Percentiles rank a stretch among this genome's conserved stretches.
These are phyloP conservation scores for Acleris literana DNA, from an alignment of 2,888 invertebrate genomes.

Conservation along the genomic window DNA sequence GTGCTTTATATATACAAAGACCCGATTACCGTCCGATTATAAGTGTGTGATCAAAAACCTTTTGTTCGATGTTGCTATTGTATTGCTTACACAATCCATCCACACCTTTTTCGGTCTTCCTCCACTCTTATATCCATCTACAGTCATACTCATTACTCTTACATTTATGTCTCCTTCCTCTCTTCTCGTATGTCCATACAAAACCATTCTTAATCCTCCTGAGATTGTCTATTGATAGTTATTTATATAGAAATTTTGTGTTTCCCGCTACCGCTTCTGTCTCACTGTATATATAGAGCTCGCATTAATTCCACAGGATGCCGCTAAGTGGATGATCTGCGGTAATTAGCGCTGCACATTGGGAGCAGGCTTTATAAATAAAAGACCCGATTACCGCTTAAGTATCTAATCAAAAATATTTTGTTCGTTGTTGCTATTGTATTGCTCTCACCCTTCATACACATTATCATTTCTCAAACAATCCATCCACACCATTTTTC, in stretches of 20 bases:
- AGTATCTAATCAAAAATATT: slow-evolving; percentile 20
- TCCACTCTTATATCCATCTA: no score
- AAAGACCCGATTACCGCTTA: slow-evolving; percentile 20
- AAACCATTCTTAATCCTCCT: no score
- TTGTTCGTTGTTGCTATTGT: neutral
- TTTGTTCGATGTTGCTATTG: neutral
- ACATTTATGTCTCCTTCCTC: no score
- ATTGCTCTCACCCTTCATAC: no score
- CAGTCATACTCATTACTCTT: no score
- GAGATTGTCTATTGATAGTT: no score
- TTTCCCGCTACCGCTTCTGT: slow-evolving; percentile 35
- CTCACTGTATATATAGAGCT: slow-evolving; percentile 43
- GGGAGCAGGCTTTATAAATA: slow-evolving; percentile 55
- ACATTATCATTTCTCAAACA: no score
- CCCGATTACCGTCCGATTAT: slow-evolving; percentile 24
- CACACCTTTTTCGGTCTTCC: no score
- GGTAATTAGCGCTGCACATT: slow-evolving; percentile 66
- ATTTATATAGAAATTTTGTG: slow-evolving; percentile 3
- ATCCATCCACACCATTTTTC: no score
- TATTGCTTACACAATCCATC: no score
- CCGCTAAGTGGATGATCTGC: slow-evolving; percentile 65
- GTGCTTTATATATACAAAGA: no score
- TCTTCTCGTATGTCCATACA: no score
- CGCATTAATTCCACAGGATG: slow-evolving; percentile 62
- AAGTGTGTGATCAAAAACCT: slow-evolving; percentile 21